Base-by-base conservation (phyloP, 2,797 vertebrate genomes). In the Aeoliscus strigatus region DNA sequence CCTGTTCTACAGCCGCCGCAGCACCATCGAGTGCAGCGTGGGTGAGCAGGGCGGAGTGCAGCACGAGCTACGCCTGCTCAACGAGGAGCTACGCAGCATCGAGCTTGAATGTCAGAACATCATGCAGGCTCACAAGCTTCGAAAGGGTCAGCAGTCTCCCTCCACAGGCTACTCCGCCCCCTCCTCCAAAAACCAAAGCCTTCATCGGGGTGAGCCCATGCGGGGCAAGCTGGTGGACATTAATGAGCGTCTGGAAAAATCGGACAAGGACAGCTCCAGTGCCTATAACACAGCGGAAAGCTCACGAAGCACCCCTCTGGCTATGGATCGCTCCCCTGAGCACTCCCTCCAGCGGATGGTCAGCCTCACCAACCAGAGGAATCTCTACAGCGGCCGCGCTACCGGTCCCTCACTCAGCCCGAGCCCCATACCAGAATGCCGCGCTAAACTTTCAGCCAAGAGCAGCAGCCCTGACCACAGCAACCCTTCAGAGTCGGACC, bases 201-300 rank as follows among this genome's bases (percentile, higher is more conserved):
- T 87, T 62, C 84, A 75, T 39, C 84, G 55, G 33, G 86, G 87
- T 11, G 89, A 80, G 5, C 60, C 53, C 16, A 47, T 88, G 1
- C 85, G 82, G 59, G 73, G 84, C 2, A 94, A 93, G 70, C 74
- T 93, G 29, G 83, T 84, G 4, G 91, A 94, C 49, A 91, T 91
- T 42, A 84, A 89, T 1, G 94, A 93, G 55, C 89, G 91, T 32
- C 89, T 91, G 6, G 96, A 94, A 62, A 94, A 92, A 73, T 97
- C 92, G 0, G 96, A 98, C 83, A 97, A 97, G 66, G 96, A 98
- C 84, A 97, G 92, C 59, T 98, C 96, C 17, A 98, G 96, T 5
- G 94, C 94, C 18, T 98, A 98, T 61, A 97, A 97, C 77, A 98
- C 94, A 0, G 94, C 96, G 0, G 96, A 98, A 74, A 98, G 94